phyloP scores from a whole-genome alignment of 2,797 vertebrate genomes.

The Carduelis carduelis region DNA sequence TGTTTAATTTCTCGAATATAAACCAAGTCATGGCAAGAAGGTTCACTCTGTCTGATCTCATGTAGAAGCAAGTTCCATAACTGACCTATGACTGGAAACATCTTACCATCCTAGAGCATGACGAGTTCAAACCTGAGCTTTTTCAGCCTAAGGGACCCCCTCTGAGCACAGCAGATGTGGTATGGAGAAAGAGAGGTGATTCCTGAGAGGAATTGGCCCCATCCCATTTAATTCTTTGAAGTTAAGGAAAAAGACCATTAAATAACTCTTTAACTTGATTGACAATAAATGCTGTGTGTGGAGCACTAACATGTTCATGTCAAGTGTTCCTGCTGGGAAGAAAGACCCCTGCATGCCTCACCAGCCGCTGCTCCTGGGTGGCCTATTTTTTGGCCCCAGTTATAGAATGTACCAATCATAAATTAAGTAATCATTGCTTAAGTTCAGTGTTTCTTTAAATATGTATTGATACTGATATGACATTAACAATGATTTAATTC shows the following conservation, averaged over 20 bases:
- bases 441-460: neutral
- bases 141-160: conserved; percentile 30
- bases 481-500: neutral
- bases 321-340: conserved; percentile 22
- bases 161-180: conserved; percentile 26
- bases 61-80: conserved; percentile 37
- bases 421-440: neutral
- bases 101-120: neutral
- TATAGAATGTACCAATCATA: neutral
- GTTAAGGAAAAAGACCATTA: conserved; percentile 40
- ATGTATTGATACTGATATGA: neutral
- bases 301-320: conserved; percentile 31
- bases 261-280: conserved; percentile 30
- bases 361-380: conserved; percentile 21
- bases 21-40: neutral
- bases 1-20: neutral
- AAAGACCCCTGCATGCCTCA: conserved; percentile 28
- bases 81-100: neutral
- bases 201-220: neutral
- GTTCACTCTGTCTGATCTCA: neutral
- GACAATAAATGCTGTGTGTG: conserved; percentile 27
- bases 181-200: neutral
- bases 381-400: conserved; percentile 12
- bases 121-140: conserved; percentile 41
- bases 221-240: conserved; percentile 41